Evolutionary conservation across 2,888 invertebrate genomes (phyloP), one percentile per base, ranked within the genome.

Genomic region (Ditula angustiorana): DNA sequence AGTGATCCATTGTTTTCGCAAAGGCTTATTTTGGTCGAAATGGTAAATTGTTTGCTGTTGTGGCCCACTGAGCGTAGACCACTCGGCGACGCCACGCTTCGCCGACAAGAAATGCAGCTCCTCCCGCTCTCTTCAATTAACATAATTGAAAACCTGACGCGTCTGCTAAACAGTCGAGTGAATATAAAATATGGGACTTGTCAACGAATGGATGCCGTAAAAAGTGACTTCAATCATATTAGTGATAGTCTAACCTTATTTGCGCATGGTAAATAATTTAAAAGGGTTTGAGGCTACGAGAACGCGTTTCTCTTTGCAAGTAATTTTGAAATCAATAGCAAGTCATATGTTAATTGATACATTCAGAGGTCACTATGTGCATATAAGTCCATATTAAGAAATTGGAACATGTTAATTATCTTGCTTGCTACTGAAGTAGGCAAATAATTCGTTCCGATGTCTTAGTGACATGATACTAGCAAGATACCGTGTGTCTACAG

Each of bases 141-240:
- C 82, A 85, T 84, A 86, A 83, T 86, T 82, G 78, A 77, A 77
- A 80, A 80, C 76, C 80, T 75, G 78, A 78, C 75, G 70, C 72
- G 72, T 69, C 73, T 66, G 68, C 70, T 73, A 71, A 78, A 69
- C 66, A 72, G 68, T 64, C 67, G 69, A 67, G 67, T 66, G 66
- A 73, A 73, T 73, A 74, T 72, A 71, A 70, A 61, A 74, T 69
- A 69, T 72, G 74, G 59, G 62, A 67, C 61, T 69, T 63, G 63
- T 66, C 49, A 72, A 69, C 69, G 67, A 75, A 73, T 69, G 63
- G 59, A 67, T 58, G 63, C 67, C 66, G 71, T 73, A 62, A 63
- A 67, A 59, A 66, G 63, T 61, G 58, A 67, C 61, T 64, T 58
- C 44, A 64, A 67, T 68, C 41, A 24, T 28, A 50, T 52, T 64